Percentiles rank a stretch among this genome's conserved stretches.
Conservation (phyloP, 2,113 vertebrate genomes). For the Neodontobutis hainanensis region DNA sequence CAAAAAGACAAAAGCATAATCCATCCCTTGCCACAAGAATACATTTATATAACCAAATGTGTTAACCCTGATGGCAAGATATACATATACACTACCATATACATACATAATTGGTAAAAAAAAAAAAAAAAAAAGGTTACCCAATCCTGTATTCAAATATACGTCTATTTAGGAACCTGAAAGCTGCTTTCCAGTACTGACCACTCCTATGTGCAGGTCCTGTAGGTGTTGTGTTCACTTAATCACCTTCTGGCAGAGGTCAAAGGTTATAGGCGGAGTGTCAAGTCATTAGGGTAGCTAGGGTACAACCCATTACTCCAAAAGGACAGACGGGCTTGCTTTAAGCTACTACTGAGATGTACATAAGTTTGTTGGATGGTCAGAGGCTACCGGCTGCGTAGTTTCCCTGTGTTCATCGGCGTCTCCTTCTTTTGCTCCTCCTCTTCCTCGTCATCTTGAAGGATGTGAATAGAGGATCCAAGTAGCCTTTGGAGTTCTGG, state of each 20-base stretch:
- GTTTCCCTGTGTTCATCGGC: conserved; percentile 38
- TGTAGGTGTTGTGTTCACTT: conserved; percentile 36
- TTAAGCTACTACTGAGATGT: conserved; percentile 40
- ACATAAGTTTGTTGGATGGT: conserved; percentile 9
- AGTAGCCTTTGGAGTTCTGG: conserved; percentile 91
- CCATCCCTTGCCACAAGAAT: conserved; percentile 61
- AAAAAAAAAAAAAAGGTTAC: conserved; percentile 34
- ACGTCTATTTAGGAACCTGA: conserved; percentile 77
- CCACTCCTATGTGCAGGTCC: conserved; percentile 52
- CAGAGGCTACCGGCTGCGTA: conserved; percentile 71
- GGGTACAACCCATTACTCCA: conserved; percentile 41
- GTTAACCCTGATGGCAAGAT: conserved; percentile 80
- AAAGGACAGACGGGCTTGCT: conserved; percentile 64
- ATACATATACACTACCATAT: conserved; percentile 78
- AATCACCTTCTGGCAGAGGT: conserved; percentile 62
- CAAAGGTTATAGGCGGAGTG: conserved; percentile 57
- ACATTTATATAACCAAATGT: conserved; percentile 74
- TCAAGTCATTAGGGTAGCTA: conserved; percentile 46
- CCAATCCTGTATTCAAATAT: conserved; percentile 74
- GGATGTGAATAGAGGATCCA: conserved; percentile 84
- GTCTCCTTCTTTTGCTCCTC: conserved; percentile 40
- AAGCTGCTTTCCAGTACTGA: conserved; percentile 65
- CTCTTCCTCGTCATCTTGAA: conserved; percentile 72
- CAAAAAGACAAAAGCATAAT: conserved; percentile 62
- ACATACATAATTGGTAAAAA: conserved; percentile 64